These are phyloP conservation scores for Neoitamus cyanurus DNA, from an alignment of 2,888 invertebrate species.

Conservation along the genomic window DNA sequence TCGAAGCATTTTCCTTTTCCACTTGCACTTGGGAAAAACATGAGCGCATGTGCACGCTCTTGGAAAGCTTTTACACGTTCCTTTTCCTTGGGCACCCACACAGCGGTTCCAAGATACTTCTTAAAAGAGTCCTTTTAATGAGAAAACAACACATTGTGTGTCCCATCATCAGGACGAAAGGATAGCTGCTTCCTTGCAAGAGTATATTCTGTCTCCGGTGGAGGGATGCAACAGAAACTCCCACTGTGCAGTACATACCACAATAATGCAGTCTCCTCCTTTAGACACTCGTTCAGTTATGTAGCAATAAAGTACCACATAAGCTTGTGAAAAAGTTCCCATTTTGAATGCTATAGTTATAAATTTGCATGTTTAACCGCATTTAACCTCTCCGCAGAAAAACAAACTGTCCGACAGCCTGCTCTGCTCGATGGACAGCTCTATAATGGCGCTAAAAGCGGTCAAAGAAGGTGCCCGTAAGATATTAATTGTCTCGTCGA, in stretches of 20 bases:
- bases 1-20: background rate
- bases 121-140: background rate
- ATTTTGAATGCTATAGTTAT: background rate
- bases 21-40: background rate
- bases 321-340: background rate
- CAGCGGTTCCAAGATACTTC: background rate
- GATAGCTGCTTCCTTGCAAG: background rate
- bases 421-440: conserved; percentile 73
- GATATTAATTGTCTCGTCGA: conserved; percentile 76
- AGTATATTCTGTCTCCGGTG: background rate
- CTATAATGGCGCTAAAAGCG: conserved; percentile 77
- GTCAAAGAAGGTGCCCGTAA: conserved; percentile 79
- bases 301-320: background rate
- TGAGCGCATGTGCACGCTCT: conserved; percentile 13
- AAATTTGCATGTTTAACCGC: background rate
- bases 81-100: background rate
- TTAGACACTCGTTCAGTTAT: background rate
- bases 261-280: background rate
- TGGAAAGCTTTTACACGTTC: conserved; percentile 5
- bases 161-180: background rate
- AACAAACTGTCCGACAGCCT: conserved; percentile 70
- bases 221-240: background rate
- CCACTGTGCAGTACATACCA: background rate
- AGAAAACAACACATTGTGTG: background rate
- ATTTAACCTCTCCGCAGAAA: conserved; percentile 63